A percentile compares a stretch with the other conserved stretches of the same genome.
Evolutionary conservation across 2,888 invertebrate genomes (phyloP).

Genomic region (Cantharis rufa): DNA sequence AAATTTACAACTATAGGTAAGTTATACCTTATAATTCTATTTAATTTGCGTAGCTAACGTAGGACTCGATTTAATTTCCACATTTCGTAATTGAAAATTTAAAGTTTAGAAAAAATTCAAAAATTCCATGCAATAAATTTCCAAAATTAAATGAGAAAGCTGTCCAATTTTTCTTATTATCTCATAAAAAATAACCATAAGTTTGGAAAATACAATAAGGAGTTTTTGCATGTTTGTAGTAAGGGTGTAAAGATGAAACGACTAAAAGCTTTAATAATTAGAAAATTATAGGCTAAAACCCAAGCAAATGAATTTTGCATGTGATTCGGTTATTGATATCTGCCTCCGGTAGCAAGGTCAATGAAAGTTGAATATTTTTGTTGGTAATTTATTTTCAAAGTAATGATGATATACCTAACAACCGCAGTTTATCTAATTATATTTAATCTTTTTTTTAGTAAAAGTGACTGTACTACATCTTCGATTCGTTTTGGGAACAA

Average conservation of each 20-base stretch:
- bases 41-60: background rate
- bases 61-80: background rate
- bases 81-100: background rate
- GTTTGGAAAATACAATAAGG: background rate
- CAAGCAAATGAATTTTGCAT: background rate
- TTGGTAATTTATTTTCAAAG: background rate
- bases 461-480: background rate
- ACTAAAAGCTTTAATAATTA: background rate
- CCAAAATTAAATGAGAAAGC: background rate
- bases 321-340: background rate
- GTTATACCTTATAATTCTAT: background rate
- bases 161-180: background rate
- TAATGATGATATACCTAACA: background rate
- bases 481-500: background rate
- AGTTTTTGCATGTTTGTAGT: background rate
- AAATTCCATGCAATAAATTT: background rate
- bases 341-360: background rate
- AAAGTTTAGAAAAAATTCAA: background rate
- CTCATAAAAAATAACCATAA: background rate
- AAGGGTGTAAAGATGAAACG: background rate
- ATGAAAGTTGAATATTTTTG: background rate
- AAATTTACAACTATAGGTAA: slow-evolving; percentile 15
- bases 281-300: background rate
- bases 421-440: background rate
- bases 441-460: background rate